A percentile compares a stretch with the other conserved stretches of the same genome.
Evolutionary conservation across 2,113 vertebrate genomes (phyloP).

Genomic region (Aspidoscelis tigris): DNA sequence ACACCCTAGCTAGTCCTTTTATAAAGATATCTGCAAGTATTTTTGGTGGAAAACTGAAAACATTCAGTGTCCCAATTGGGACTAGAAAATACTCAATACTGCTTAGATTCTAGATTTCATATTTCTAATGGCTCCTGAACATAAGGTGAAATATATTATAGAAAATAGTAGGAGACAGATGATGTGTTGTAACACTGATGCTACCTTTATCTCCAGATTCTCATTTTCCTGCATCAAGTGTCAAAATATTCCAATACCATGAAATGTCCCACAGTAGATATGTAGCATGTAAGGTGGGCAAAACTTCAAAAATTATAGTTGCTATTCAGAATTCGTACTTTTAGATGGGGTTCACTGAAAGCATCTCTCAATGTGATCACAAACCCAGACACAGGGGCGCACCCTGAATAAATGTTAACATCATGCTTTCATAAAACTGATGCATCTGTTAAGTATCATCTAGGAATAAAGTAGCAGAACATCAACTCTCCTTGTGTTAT

Average conservation of each 20-base stretch:
- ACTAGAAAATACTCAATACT: background rate
- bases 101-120: background rate
- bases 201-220: background rate
- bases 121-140: background rate
- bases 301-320: constrained; percentile 5
- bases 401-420: background rate
- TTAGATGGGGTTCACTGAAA: background rate
- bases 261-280: background rate
- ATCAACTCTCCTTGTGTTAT: background rate
- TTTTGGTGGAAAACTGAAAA: background rate
- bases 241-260: no score
- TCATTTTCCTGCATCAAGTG: background rate
- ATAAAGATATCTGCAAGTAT: background rate
- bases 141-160: background rate
- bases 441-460: background rate
- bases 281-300: background rate
- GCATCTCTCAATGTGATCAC: background rate
- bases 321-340: background rate
- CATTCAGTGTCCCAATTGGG: background rate
- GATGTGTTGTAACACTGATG: background rate
- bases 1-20: background rate
- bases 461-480: background rate
- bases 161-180: no score
- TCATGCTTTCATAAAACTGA: background rate
- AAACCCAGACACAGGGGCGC: background rate